Evolutionary conservation across 2,797 vertebrate genomes (phyloP).

Genomic region (Sebastes jordani): DNA sequence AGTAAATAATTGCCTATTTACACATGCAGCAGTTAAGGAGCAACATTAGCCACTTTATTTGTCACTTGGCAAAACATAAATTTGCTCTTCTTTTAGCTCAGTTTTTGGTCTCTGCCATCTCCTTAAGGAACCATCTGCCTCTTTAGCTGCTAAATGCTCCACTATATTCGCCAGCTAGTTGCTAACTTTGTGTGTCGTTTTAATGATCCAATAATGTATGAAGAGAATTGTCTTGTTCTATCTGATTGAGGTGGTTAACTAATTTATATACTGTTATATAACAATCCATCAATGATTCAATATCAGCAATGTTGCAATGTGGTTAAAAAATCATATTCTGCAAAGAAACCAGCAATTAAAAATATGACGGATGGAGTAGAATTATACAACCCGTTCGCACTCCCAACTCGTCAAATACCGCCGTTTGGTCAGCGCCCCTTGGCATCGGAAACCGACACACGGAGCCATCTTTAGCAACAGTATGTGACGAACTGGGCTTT

Average conservation of each 20-base stretch:
- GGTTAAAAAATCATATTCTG: neutral
- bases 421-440: no score
- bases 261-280: neutral
- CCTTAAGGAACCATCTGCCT: neutral
- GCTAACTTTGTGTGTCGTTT: neutral
- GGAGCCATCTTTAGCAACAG: no score
- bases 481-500: no score
- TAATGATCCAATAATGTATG: fast-evolving
- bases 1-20: neutral
- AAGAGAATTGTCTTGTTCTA: neutral
- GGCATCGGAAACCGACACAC: no score
- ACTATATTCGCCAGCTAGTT: no score
- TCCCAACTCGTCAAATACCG: no score
- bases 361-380: no score
- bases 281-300: fast-evolving
- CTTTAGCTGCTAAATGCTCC: no score
- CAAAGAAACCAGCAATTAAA: neutral
- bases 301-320: neutral
- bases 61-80: no score
- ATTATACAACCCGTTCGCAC: no score
- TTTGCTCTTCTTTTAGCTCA: no score
- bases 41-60: fast-evolving
- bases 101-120: neutral
- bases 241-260: neutral
- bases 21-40: neutral